These are phyloP conservation scores for Hippocampus comes DNA, from an alignment of 2,113 vertebrate genomes.

Conservation along the genomic window DNA sequence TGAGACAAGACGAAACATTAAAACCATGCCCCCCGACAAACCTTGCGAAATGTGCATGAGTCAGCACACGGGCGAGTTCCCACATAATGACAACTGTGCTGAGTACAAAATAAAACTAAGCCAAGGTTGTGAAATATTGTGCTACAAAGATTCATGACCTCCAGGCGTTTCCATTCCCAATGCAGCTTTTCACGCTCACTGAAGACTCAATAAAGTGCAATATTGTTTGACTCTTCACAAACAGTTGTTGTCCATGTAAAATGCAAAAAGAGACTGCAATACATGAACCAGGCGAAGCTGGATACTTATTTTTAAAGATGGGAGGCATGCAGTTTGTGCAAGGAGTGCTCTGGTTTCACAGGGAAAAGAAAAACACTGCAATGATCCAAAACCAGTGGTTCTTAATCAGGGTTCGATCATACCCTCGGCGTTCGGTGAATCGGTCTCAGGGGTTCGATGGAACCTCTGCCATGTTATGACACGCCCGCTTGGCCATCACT, in stretches of 20 bases:
- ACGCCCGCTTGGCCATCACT: too few species aligned
- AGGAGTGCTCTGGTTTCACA: constrained; percentile 33
- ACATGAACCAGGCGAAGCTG: constrained; percentile 32
- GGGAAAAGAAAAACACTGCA: constrained; percentile 29
- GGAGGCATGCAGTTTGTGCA: constrained; percentile 21
- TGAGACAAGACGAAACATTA: constrained; percentile 21
- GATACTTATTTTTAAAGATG: constrained; percentile 19
- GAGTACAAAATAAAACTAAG: constrained; percentile 5
- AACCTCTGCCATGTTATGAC: too few species aligned
- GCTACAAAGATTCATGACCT: constrained; percentile 2
- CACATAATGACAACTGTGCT: not conserved
- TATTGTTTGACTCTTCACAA: constrained; percentile 7
- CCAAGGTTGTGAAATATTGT: constrained; percentile 5
- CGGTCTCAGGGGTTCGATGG: too few species aligned
- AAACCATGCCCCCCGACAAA: not conserved
- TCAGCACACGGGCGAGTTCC: not conserved
- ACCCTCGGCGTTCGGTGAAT: too few species aligned
- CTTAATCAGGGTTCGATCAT: too few species aligned
- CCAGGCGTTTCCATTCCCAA: constrained; percentile 1
- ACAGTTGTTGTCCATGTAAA: constrained; percentile 17
- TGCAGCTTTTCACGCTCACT: not conserved
- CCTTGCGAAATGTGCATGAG: constrained; percentile 7
- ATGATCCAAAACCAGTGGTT: constrained; percentile 25
- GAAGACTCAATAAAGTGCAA: not conserved
- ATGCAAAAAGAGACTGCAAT: constrained; percentile 21